Base-by-base conservation (phyloP, 2,888 invertebrate genomes). In the Leucophenga maculata region DNA sequence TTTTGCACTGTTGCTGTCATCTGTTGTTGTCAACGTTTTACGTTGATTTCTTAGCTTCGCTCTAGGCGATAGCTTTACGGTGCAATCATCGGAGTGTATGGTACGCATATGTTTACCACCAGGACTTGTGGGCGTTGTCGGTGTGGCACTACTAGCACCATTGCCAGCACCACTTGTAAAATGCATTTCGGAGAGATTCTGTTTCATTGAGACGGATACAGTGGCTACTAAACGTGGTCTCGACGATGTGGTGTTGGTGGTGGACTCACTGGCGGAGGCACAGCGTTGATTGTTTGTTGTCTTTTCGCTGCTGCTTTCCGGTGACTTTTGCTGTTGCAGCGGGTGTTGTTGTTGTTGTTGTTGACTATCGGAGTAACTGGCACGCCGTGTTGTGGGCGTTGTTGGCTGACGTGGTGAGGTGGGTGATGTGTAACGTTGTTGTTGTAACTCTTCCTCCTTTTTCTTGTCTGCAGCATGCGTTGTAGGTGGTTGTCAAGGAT, bases 151-250 rank as follows among this genome's bases (percentile, higher is more conserved):
- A 59, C 18, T 32, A 60, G 50, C 46, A 64, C 65, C 57, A 60
- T 69, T 55, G 64, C 18, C 50, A 60, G 50, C 57, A 16, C 74
- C 83, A 55, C 86, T 84, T 59, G 80, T 85, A 65, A 82, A 87
- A 54, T 86, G 86, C 70, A 86, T 67, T 71, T 88, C 88, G 74
- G 81, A 86, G 39, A 88, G 84, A 74, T 85, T 87, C 76, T 88
- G 88, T 73, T 86, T 87, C 78, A 88, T 83, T 31, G 86, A 83
- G 6, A 88, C 77, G 26, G 84, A 80, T 9, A 86, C 79, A 3
- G 80, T 78, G 20, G 87, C 85, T 65, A 87, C 83, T 39, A 81
- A 74, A 1, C 77, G 78, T 1, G 68, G 68, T 16, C 67, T 68
- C 1, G 65, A 55, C 44, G 74, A 6, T 13, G 72, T 1, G 68